phyloP scores from a whole-genome alignment of 2,797 vertebrate genomes.

The Anabacerthia variegaticeps region DNA sequence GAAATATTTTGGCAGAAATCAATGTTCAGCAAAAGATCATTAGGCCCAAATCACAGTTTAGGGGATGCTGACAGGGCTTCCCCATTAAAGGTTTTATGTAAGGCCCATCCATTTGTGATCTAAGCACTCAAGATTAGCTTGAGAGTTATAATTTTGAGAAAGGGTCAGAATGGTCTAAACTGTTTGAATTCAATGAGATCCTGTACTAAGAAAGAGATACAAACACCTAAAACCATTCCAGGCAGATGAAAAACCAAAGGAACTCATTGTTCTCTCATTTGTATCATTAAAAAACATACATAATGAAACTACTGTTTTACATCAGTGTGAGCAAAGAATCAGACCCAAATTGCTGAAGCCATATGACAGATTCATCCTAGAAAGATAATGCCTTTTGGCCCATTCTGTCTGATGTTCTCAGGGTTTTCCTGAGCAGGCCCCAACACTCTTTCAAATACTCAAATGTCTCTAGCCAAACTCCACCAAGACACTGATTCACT shows the following conservation, averaged over 20 bases:
- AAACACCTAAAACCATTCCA: not conserved
- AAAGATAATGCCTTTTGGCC: not conserved
- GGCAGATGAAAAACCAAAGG: not conserved
- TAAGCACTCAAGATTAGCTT: not conserved
- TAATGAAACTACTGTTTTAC: not conserved
- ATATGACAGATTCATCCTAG: not conserved
- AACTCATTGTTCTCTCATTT: not conserved
- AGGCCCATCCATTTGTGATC: not conserved
- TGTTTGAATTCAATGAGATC: not conserved
- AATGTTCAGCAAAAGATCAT: not conserved
- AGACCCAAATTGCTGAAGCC: not conserved
- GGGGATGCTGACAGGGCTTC: not conserved
- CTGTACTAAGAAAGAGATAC: not conserved
- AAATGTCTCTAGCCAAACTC: not conserved
- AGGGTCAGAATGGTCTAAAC: not conserved
- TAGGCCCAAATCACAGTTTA: not conserved
- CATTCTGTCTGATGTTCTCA: not conserved
- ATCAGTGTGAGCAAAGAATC: not conserved
- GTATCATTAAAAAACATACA: not conserved
- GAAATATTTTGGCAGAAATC: not conserved
- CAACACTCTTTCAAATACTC: not conserved
- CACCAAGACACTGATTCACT: constrained; percentile 70
- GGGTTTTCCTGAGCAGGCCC: not conserved
- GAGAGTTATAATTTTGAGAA: not conserved
- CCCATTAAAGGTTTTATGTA: not conserved